Evolutionary conservation across 2,797 vertebrate genomes (phyloP), one percentile per base, ranked within the genome.

Genomic region (Saxicola maurus): DNA sequence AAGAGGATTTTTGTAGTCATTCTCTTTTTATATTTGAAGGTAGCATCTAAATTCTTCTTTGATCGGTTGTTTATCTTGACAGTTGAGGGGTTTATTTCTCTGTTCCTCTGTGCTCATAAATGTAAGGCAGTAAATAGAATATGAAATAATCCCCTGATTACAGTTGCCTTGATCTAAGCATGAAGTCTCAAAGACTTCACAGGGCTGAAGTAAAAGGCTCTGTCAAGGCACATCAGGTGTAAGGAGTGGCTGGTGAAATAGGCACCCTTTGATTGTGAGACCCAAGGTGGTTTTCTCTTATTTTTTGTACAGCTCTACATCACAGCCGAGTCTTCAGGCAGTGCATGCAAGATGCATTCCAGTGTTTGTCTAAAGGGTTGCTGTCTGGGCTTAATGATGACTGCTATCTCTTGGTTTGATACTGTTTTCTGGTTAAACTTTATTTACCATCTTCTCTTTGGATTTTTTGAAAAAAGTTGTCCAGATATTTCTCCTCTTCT

Each of bases 61-160:
- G 75, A 69, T 88, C 33, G 88, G 11, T 90, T 92, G 60, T 85
- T 91, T 85, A 71, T 82, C 52, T 31, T 84, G 67, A 77, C 75
- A 74, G 4, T 40, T 72, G n/a, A 42, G 27, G 31, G 10, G 2
- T 25, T 68, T 87, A 49, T 80, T 89, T 89, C 64, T 78, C 68
- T 80, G 4, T 67, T 90, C 30, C 17, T 79, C 42, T 80, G 38
- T 67, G 61, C 53, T 82, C 33, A 3, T 61, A 71, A 71, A 38
- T 74, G 9, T 78, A 61, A 71, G 61, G 65, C 57, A 85, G 46
- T 82, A 67, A 87, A 82, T 57, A 74, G 53, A 90, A 53, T 72
- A 64, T 37, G 30, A 82, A 89, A 72, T 90, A 77, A 85, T 77
- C 61, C 42, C 38, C 52, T 59, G 30, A 61, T 62, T 87, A 24